Conservation (phyloP, 2,113 vertebrate genomes). For the Phyllostomus hastatus region DNA sequence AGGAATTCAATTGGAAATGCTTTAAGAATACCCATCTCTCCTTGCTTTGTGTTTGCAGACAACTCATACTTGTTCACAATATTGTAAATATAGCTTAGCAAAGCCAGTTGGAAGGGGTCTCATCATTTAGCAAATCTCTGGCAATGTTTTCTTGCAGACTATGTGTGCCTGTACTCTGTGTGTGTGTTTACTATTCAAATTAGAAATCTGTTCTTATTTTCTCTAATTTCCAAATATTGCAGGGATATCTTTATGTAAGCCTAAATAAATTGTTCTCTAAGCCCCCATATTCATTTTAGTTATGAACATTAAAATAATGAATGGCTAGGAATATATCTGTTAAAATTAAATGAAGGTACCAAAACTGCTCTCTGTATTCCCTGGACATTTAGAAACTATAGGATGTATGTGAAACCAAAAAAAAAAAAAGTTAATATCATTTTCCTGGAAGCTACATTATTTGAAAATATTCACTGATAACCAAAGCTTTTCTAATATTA, state of each 20-base stretch:
- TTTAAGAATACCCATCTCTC: neutral
- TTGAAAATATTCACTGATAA: neutral
- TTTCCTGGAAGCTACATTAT: neutral
- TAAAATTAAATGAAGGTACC: conserved; percentile 2
- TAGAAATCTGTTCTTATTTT: neutral
- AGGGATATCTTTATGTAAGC: neutral
- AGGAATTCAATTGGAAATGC: neutral
- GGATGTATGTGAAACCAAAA: neutral
- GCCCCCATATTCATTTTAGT: neutral
- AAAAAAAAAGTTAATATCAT: neutral
- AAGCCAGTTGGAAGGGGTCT: neutral
- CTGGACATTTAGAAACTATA: neutral
- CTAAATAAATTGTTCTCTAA: conserved; percentile 13
- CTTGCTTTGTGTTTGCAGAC: neutral
- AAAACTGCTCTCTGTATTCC: neutral
- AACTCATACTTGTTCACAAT: neutral
- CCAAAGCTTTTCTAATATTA: neutral
- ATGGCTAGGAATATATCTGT: neutral
- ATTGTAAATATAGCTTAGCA: neutral
- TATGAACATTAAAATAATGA: neutral
- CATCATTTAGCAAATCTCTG: neutral
- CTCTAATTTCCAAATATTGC: neutral
- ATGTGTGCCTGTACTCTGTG: neutral
- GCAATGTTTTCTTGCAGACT: neutral
- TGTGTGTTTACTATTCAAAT: neutral